Percentiles rank a stretch among this genome's conserved stretches.
phyloP scores from a whole-genome alignment of 2,888 invertebrate genomes.

The Acleris emargana region DNA sequence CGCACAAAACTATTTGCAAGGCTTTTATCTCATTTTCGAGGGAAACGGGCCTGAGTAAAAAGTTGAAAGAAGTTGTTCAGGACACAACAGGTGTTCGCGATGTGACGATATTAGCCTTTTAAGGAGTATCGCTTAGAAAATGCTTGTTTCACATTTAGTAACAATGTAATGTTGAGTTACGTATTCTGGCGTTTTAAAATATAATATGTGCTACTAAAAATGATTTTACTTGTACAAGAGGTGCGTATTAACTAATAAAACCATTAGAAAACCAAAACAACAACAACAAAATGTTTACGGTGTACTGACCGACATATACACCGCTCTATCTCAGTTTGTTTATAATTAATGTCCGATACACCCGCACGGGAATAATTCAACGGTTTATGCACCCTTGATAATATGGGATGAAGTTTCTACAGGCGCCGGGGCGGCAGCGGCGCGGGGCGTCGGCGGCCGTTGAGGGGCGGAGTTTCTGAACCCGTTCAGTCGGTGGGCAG shows the following conservation, averaged over 20 bases:
- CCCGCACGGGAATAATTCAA: slow-evolving; percentile 74
- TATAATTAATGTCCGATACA: slow-evolving; percentile 75
- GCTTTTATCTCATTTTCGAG: slow-evolving; percentile 79
- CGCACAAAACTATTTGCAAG: slow-evolving; percentile 79
- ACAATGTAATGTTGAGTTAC: slow-evolving; percentile 7
- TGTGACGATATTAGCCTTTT: slow-evolving; percentile 65
- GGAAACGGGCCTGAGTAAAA: slow-evolving; percentile 68
- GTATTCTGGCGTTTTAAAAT: neutral
- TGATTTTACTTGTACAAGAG: too few species aligned
- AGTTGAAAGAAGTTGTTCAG: slow-evolving; percentile 73
- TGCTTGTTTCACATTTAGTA: slow-evolving; percentile 48
- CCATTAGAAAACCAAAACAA: neutral
- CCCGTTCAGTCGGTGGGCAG: slow-evolving; percentile 80
- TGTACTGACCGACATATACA: neutral
- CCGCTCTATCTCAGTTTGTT: slow-evolving; percentile 66
- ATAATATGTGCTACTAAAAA: too few species aligned
- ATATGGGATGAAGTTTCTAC: slow-evolving; percentile 79
- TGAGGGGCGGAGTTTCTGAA: slow-evolving; percentile 73
- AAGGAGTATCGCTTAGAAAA: slow-evolving; percentile 49
- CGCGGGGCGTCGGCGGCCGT: slow-evolving; percentile 66
- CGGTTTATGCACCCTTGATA: slow-evolving; percentile 80
- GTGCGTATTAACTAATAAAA: too few species aligned
- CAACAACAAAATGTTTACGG: neutral
- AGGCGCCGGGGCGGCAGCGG: slow-evolving; percentile 69
- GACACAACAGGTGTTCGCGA: slow-evolving; percentile 79